Base-by-base conservation (phyloP, 2,797 vertebrate species). In the Phataginus tetradactyla region DNA sequence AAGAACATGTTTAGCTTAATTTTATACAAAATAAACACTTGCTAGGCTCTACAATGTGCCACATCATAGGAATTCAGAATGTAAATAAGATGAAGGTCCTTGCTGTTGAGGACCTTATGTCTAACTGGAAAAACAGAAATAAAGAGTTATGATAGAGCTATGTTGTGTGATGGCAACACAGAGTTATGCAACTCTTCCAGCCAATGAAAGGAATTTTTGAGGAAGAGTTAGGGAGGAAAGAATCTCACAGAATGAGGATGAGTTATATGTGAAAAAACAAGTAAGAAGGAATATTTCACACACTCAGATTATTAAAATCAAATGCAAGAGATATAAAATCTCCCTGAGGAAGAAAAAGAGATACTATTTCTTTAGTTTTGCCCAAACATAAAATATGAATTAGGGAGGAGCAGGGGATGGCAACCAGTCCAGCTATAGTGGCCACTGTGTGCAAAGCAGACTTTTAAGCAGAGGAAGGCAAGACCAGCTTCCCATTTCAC, bases 1-100 rank as follows among this genome's bases (percentile, higher is more conserved):
- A 91, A 25, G n/a, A 53, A 66, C 10, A 77, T 71, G 8, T 69
- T 96, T 79, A 86, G 53, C 66, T 96, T 96, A 79, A 93, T 74
- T 86, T 68, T 93, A 1, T 90, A 39, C 11, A 37, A 37, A 69
- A 42, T 21, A 74, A 96, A 86, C 27, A 69, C 7, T 89, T 79
- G 25, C 29, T 59, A 90, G n/a, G 5, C 55, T 89, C 78, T 89
- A n/a, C 37, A 21, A 7, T 93, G 51, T 79, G 61, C 39, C 11
- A 51, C 8, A 5, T 74, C 53, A 57, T 37, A 84, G 32, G 69
- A 96, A 78, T 51, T 21, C 63, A 88, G 17, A 45, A 57, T n/a
- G 3, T 18, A 68, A 85, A 63, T 78, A 25, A 29, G 34, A 29
- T 61, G 51, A 74, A 93, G 37, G 42, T 21, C 3, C 6, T 68